phyloP scores from a whole-genome alignment of 2,888 invertebrate genomes.

The Ochlodes sylvanus region DNA sequence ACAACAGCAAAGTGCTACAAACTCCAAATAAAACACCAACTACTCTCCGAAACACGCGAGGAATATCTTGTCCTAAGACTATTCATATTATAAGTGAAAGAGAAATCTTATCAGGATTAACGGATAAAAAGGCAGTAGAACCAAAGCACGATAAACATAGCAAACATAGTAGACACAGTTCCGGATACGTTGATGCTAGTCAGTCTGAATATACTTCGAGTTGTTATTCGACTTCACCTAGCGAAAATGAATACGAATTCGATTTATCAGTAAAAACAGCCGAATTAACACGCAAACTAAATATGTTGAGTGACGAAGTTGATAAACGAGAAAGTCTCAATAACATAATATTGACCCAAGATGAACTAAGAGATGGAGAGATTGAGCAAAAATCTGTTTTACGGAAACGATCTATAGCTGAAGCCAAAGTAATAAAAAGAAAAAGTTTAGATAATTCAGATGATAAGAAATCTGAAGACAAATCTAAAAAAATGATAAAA shows the following conservation, averaged over 20 bases:
- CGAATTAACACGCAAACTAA: slow-evolving; percentile 75
- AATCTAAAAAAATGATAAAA: slow-evolving; percentile 39
- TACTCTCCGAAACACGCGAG: slow-evolving; percentile 65
- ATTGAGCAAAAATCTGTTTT: slow-evolving; percentile 55
- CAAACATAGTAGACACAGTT: slow-evolving; percentile 70
- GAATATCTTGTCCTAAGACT: slow-evolving; percentile 82
- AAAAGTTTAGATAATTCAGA: slow-evolving; percentile 30
- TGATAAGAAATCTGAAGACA: slow-evolving; percentile 46
- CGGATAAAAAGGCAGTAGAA: slow-evolving; percentile 66
- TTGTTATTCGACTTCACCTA: slow-evolving; percentile 80
- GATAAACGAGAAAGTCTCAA: slow-evolving; percentile 60
- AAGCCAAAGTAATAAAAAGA: slow-evolving; percentile 48
- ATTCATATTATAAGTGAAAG: slow-evolving; percentile 80
- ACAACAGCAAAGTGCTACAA: slow-evolving; percentile 75
- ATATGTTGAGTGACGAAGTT: slow-evolving; percentile 72
- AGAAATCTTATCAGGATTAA: slow-evolving; percentile 82
- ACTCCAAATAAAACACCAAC: slow-evolving; percentile 82
- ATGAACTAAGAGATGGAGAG: slow-evolving; percentile 43
- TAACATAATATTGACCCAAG: slow-evolving; percentile 59
- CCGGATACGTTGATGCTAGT: slow-evolving; percentile 80
- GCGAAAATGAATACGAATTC: slow-evolving; percentile 82
- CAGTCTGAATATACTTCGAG: slow-evolving; percentile 82
- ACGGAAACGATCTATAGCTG: slow-evolving; percentile 63
- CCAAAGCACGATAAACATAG: slow-evolving; percentile 65
- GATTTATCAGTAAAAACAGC: slow-evolving; percentile 77